phyloP scores from a whole-genome alignment of 2,797 vertebrate genomes.

The Parauchenoglanis punctatus region DNA sequence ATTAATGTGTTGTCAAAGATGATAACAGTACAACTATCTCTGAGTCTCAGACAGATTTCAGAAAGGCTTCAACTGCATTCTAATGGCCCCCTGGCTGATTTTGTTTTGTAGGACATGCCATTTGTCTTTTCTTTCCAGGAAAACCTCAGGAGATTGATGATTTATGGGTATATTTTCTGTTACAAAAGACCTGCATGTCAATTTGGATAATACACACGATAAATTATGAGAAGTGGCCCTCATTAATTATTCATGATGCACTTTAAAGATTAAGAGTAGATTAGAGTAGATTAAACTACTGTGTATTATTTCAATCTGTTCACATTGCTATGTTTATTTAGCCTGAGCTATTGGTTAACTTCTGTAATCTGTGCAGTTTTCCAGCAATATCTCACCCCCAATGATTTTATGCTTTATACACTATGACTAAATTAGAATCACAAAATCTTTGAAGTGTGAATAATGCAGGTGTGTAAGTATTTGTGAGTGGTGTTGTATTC shows the following conservation, averaged over 20 bases:
- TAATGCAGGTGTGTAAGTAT: background rate
- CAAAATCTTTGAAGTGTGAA: background rate
- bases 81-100: conserved; percentile 2
- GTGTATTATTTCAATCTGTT: conserved; percentile 1
- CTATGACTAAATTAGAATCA: background rate
- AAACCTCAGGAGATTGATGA: conserved; percentile 10
- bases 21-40: conserved; percentile 37
- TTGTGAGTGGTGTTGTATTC: background rate
- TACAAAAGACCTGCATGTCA: background rate
- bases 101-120: conserved; percentile 20
- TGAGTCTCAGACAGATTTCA: conserved; percentile 13
- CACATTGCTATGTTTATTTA: background rate
- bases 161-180: conserved; percentile 11
- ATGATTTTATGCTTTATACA: background rate
- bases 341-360: background rate
- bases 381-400: background rate
- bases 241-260: conserved; percentile 13
- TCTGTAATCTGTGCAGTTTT: background rate
- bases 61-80: conserved; percentile 10
- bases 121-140: conserved; percentile 7
- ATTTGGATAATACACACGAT: background rate
- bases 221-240: background rate
- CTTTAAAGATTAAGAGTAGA: conserved; percentile 13
- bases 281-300: background rate
- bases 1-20: conserved; percentile 11